These are phyloP conservation scores for Cochlearius cochlearius DNA, from an alignment of 2,113 vertebrate species.

Conservation along the genomic window DNA sequence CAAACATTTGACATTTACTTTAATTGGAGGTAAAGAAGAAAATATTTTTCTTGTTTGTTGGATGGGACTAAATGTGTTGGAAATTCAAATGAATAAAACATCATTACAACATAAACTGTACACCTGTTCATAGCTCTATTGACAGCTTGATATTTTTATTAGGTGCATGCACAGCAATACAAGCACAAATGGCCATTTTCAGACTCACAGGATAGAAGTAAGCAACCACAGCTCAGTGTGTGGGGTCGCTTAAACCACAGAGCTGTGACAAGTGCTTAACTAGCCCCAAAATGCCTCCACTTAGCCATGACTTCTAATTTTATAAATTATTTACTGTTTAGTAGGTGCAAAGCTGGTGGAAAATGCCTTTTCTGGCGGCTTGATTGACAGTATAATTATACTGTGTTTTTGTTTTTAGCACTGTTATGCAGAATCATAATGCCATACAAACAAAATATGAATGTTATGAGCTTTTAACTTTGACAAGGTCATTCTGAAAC, in stretches of 20 bases:
- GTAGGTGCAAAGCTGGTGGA: slow-evolving; percentile 74
- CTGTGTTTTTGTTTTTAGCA: slow-evolving; percentile 78
- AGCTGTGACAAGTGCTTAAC: slow-evolving; percentile 72
- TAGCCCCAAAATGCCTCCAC: slow-evolving; percentile 70
- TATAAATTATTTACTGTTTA: slow-evolving; percentile 81
- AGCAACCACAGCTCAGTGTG: slow-evolving; percentile 30
- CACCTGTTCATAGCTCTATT: slow-evolving; percentile 74
- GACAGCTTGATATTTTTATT: slow-evolving; percentile 77
- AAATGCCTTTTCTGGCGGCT: slow-evolving; percentile 75
- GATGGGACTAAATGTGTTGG: slow-evolving; percentile 74
- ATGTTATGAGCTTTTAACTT: slow-evolving; percentile 80
- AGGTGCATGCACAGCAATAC: slow-evolving; percentile 28
- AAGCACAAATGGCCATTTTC: slow-evolving; percentile 58
- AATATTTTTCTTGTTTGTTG: slow-evolving; percentile 78
- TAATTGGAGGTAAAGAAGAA: slow-evolving; percentile 82
- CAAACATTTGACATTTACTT: slow-evolving; percentile 81
- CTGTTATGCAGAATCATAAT: slow-evolving; percentile 76
- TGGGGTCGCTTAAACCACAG: slow-evolving; percentile 40
- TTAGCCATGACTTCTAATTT: slow-evolving; percentile 78
- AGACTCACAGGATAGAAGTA: slow-evolving; percentile 41
- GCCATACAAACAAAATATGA: slow-evolving; percentile 76
- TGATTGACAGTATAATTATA: slow-evolving; percentile 81
- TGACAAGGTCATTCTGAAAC: slow-evolving; percentile 78
- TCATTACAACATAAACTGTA: slow-evolving; percentile 65
- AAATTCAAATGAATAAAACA: slow-evolving; percentile 81